Percentiles rank a stretch among this genome's conserved stretches.
Conservation (phyloP, 2,888 invertebrate species). For the Dynastes hyllus region DNA sequence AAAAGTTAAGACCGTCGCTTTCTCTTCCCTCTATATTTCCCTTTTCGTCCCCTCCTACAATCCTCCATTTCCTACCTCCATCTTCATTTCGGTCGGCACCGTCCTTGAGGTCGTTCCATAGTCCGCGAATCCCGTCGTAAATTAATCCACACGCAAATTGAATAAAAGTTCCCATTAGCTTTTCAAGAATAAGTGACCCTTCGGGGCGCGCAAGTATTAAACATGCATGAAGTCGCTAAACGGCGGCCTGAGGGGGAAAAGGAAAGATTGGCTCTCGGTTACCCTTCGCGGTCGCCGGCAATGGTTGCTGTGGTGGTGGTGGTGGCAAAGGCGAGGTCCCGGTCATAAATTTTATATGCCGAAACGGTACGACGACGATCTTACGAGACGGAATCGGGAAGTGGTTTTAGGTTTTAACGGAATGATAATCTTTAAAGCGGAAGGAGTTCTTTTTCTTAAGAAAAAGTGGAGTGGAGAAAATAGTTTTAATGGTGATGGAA, state of each 20-base stretch:
- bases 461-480: too few relatives aligned
- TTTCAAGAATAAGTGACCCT: slow-evolving; percentile 67
- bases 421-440: background rate
- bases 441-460: too few relatives aligned
- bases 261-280: background rate
- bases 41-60: background rate
- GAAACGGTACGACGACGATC: slow-evolving; percentile 15
- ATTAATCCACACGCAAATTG: slow-evolving; percentile 68
- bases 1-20: background rate
- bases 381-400: background rate
- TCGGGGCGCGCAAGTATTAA: slow-evolving; percentile 65
- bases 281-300: background rate
- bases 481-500: too few relatives aligned
- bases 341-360: slow-evolving; percentile 40
- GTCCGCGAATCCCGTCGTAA: slow-evolving; percentile 50
- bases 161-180: slow-evolving; percentile 68
- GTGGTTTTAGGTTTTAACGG: background rate
- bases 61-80: background rate
- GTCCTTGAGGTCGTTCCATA: background rate
- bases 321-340: background rate
- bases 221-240: slow-evolving; percentile 66
- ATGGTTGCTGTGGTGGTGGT: background rate
- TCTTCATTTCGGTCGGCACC: background rate
- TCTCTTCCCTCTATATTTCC: background rate
- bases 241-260: slow-evolving; percentile 8